Evolutionary conservation across 2,797 vertebrate genomes (phyloP), one percentile per base, ranked within the genome.

Genomic region (Numenius phaeopus): DNA sequence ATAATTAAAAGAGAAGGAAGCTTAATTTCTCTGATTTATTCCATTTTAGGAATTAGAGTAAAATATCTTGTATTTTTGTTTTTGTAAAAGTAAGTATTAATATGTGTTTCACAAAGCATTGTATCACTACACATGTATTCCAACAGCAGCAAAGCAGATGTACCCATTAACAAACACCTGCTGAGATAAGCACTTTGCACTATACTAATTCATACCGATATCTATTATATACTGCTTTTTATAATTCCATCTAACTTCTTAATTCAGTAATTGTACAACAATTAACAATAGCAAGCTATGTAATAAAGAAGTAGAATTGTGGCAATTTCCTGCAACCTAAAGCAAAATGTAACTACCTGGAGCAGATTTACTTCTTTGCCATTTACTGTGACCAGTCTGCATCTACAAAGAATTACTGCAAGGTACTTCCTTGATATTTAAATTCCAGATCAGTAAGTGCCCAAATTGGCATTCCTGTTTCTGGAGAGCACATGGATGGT

Each of bases 1-100:
- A 20, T 87, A 97, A 97, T 97, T 98, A 97, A 97, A 97, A 82
- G 77, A 89, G 49, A 87, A 96, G 54, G 80, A 96, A 97, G 89
- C 84, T 97, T 98, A 96, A 96, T 97, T 97, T 97, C 87, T 87
- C 61, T 95, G n/a, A n/a, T n/a, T n/a, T n/a, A n/a, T n/a, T n/a
- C n/a, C n/a, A n/a, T n/a, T n/a, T n/a, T n/a, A n/a, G n/a, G n/a
- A n/a, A n/a, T n/a, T n/a, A 57, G 77, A 96, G 85, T 50, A 75
- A 87, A 95, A 81, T 87, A 85, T 52, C 83, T 94, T 83, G 70
- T 67, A 26, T 69, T 97, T 96, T 96, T 97, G 78, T 95, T 95
- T 94, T 94, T 46, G 67, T 94, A 64, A 23, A 96, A 96, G 78
- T 77, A 78, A 87, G 73, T 88, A 90, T 18, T 94, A 76, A 78